Percentiles rank a stretch among this genome's conserved stretches.
phyloP scores from a whole-genome alignment of 2,113 vertebrate species.

The Electrona antarctica region DNA sequence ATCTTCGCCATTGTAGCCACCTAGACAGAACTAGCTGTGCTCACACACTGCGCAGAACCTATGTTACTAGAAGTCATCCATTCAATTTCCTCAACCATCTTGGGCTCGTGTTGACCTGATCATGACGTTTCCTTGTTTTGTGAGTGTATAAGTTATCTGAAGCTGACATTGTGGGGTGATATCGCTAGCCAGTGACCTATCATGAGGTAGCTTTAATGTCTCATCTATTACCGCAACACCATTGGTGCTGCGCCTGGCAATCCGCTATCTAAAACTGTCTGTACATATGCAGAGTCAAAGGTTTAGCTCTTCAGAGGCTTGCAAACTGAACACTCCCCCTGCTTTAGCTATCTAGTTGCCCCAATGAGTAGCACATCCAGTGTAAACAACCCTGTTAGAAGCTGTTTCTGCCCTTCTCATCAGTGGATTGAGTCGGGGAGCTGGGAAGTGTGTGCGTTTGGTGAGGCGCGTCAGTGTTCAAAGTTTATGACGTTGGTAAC shows the following conservation, averaged over 20 bases:
- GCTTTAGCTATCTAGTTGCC: not conserved
- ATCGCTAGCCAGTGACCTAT: too few species aligned
- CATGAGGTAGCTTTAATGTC: not conserved
- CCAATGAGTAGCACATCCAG: constrained; percentile 26
- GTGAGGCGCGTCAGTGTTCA: not conserved
- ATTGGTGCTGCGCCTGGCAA: not conserved
- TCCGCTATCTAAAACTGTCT: not conserved
- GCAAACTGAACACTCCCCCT: not conserved
- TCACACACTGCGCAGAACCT: not conserved
- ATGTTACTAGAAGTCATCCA: not conserved
- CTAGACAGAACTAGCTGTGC: not conserved
- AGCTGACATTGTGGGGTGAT: too few species aligned
- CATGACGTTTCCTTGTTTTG: too few species aligned
- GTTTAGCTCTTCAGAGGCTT: not conserved
- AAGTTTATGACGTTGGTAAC: too few species aligned
- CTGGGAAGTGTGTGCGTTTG: constrained; percentile 19
- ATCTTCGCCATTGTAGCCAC: too few species aligned
- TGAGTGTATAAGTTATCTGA: too few species aligned
- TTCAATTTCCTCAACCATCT: too few species aligned
- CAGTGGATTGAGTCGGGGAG: not conserved
- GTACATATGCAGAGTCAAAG: not conserved
- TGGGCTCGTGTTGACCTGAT: too few species aligned
- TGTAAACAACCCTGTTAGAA: constrained; percentile 37
- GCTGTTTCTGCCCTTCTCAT: constrained; percentile 8
- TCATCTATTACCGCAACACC: not conserved